These are phyloP conservation scores for Poecilia wingei DNA, from an alignment of 2,797 vertebrate species.

Conservation along the genomic window DNA sequence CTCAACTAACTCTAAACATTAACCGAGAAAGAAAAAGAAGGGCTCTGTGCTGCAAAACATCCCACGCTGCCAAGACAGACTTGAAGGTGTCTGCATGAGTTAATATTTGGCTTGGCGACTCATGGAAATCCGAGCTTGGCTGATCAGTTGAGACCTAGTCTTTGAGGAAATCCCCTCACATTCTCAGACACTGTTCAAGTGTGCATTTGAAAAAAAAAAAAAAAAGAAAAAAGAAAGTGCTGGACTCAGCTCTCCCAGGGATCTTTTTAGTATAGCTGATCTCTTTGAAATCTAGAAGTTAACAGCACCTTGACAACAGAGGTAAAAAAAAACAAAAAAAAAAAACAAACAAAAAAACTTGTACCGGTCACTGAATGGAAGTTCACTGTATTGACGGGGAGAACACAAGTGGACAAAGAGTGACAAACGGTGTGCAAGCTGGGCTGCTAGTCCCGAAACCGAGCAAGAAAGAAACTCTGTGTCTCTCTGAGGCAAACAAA, in stretches of 20 bases:
- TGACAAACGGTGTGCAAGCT: slow-evolving; percentile 28
- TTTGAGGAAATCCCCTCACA: slow-evolving; percentile 66
- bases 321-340: background rate
- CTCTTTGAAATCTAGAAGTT: slow-evolving; percentile 43
- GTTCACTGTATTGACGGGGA: slow-evolving; percentile 41
- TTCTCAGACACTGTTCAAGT: slow-evolving; percentile 48
- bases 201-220: slow-evolving; percentile 16
- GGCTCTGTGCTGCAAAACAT: slow-evolving; percentile 28
- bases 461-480: slow-evolving; percentile 39
- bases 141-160: slow-evolving; percentile 69
- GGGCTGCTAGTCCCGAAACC: slow-evolving; percentile 39
- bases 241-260: slow-evolving; percentile 38
- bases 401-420: slow-evolving; percentile 40
- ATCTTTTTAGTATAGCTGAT: slow-evolving; percentile 59
- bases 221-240: background rate
- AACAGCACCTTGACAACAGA: slow-evolving; percentile 16
- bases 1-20: slow-evolving; percentile 51
- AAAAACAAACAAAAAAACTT: slow-evolving; percentile 8
- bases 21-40: slow-evolving; percentile 39
- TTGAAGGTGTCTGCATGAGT: slow-evolving; percentile 60
- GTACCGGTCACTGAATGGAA: slow-evolving; percentile 28
- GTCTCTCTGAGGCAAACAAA: slow-evolving; percentile 60
- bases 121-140: slow-evolving; percentile 51
- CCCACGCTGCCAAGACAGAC: slow-evolving; percentile 27
- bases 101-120: slow-evolving; percentile 71